These are phyloP conservation scores for Petroica traversi DNA, from an alignment of 2,113 vertebrate genomes.

Conservation along the genomic window DNA sequence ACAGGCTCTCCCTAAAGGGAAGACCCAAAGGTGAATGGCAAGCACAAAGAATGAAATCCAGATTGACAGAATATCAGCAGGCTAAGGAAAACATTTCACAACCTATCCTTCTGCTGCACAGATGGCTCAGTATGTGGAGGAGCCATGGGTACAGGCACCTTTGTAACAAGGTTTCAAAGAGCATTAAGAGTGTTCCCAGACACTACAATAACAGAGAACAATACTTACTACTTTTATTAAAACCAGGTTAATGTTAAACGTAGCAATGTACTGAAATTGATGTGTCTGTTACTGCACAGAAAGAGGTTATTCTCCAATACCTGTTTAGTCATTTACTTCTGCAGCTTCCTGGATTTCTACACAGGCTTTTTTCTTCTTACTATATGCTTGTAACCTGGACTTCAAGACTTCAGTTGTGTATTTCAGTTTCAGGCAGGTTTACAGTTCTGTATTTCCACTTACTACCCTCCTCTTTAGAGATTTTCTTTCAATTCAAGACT, in stretches of 20 bases:
- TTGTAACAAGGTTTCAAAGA: background rate
- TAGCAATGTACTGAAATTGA: background rate
- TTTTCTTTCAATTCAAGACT: background rate
- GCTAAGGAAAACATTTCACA: background rate
- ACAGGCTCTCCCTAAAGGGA: background rate
- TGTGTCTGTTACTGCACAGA: background rate
- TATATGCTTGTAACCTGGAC: background rate
- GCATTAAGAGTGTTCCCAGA: background rate
- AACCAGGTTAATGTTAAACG: background rate
- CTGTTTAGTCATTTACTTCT: background rate
- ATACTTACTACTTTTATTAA: background rate
- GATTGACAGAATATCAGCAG: slow-evolving; percentile 8
- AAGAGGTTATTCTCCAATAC: background rate
- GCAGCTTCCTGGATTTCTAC: background rate
- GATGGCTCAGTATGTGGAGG: background rate
- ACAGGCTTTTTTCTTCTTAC: background rate
- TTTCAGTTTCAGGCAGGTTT: background rate
- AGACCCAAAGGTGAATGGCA: background rate
- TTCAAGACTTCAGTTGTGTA: background rate
- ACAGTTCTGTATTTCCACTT: background rate
- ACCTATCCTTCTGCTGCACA: background rate
- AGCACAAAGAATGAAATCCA: background rate
- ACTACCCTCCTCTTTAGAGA: background rate
- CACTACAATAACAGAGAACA: background rate
- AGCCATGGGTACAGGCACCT: background rate